Evolutionary conservation across 1,140 invertebrate species (phyloP).

Genomic region (Zaprionus taronus): DNA sequence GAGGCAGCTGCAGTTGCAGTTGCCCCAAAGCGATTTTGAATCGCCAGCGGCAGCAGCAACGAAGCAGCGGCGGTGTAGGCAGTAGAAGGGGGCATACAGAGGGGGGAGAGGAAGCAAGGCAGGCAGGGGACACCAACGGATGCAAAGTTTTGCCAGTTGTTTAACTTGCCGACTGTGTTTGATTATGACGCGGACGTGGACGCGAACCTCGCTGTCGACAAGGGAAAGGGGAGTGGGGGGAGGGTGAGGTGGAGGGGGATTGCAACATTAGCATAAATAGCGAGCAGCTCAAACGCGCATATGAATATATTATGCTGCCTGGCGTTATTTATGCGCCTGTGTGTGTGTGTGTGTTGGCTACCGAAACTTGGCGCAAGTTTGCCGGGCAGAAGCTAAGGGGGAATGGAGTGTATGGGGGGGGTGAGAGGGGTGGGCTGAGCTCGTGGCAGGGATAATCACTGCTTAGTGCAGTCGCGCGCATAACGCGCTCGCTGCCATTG

Average conservation of each 20-base stretch:
- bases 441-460: constrained; percentile 72
- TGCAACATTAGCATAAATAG: constrained; percentile 74
- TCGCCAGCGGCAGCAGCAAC: background rate
- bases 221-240: background rate
- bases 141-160: constrained; percentile 38
- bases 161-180: constrained; percentile 45
- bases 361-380: constrained; percentile 54
- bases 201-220: background rate
- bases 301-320: constrained; percentile 70
- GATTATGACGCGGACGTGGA: constrained; percentile 35
- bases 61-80: background rate
- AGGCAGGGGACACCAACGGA: constrained; percentile 6
- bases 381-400: background rate
- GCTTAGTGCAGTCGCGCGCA: constrained; percentile 76
- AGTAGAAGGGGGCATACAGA: no score
- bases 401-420: background rate
- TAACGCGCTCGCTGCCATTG: constrained; percentile 58
- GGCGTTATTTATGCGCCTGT: constrained; percentile 44
- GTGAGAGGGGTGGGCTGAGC: constrained; percentile 15
- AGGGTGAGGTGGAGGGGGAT: background rate
- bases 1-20: background rate
- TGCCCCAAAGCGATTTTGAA: constrained; percentile 5
- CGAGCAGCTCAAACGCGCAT: constrained; percentile 62
- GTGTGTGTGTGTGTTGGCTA: constrained; percentile 46
- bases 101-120: background rate